phyloP scores from a whole-genome alignment of 2,888 invertebrate genomes.

The Tortrix viridana region DNA sequence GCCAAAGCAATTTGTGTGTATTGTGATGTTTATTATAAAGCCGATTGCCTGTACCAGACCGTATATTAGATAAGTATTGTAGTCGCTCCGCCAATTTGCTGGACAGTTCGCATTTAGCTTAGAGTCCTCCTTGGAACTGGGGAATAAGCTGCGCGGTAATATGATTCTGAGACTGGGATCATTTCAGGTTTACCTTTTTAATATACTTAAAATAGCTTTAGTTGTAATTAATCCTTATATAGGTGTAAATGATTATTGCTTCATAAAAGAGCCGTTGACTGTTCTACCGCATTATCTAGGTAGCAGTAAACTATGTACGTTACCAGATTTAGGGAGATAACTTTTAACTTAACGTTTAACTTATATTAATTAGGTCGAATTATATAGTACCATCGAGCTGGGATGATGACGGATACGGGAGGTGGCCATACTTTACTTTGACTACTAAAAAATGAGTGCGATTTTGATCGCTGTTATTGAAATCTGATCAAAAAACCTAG shows the following conservation, averaged over 20 bases:
- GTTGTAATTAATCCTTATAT: constrained; percentile 30
- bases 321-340: too few species aligned
- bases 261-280: constrained; percentile 40
- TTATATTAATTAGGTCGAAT: too few species aligned
- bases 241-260: constrained; percentile 21
- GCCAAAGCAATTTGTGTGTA: constrained; percentile 35
- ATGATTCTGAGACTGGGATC: neutral
- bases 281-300: constrained; percentile 50
- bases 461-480: too few species aligned
- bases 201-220: too few species aligned
- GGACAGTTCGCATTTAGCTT: constrained; percentile 8
- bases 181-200: too few species aligned
- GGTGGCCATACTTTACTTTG: too few species aligned
- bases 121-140: neutral
- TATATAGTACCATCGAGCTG: too few species aligned
- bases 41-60: constrained; percentile 30
- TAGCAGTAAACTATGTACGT: too few species aligned
- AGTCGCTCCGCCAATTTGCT: constrained; percentile 29
- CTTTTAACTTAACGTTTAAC: too few species aligned
- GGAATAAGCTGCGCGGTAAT: neutral
- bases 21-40: constrained; percentile 35
- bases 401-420: too few species aligned
- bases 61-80: constrained; percentile 36
- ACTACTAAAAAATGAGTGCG: too few species aligned
- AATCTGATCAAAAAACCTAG: too few species aligned